Conservation (phyloP, 1,140 invertebrate genomes). For the Zaprionus capensis region DNA sequence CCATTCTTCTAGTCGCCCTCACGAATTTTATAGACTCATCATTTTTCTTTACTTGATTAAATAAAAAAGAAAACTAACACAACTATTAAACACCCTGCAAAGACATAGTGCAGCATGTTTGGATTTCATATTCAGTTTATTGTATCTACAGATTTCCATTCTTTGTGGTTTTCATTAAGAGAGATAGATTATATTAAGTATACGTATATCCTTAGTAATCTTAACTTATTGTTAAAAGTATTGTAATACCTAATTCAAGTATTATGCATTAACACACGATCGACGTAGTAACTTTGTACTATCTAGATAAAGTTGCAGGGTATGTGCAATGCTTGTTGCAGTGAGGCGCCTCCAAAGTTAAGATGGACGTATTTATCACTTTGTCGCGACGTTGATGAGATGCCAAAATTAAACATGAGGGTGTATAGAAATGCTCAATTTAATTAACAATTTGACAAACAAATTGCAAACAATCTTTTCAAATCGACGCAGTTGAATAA, state of each 20-base stretch:
- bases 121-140: neutral
- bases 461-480: neutral
- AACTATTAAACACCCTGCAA: neutral
- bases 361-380: slow-evolving; percentile 3
- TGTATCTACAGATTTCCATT: too few relatives aligned
- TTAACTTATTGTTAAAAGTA: too few relatives aligned
- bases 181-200: too few relatives aligned
- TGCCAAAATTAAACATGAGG: neutral
- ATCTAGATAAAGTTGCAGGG: neutral
- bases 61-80: too few relatives aligned
- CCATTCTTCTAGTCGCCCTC: neutral
- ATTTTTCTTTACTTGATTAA: neutral
- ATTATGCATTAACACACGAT: too few relatives aligned
- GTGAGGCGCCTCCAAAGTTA: neutral
- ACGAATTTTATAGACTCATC: neutral
- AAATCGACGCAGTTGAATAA: neutral
- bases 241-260: too few relatives aligned
- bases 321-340: neutral
- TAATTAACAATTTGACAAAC: neutral
- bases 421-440: neutral
- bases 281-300: neutral
- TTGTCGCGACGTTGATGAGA: neutral
- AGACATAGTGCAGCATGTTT: neutral
- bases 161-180: too few relatives aligned
- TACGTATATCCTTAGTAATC: too few relatives aligned